Evolutionary conservation across 2,797 vertebrate species (phyloP).

Genomic region (Schizopygopsis malacanthus): DNA sequence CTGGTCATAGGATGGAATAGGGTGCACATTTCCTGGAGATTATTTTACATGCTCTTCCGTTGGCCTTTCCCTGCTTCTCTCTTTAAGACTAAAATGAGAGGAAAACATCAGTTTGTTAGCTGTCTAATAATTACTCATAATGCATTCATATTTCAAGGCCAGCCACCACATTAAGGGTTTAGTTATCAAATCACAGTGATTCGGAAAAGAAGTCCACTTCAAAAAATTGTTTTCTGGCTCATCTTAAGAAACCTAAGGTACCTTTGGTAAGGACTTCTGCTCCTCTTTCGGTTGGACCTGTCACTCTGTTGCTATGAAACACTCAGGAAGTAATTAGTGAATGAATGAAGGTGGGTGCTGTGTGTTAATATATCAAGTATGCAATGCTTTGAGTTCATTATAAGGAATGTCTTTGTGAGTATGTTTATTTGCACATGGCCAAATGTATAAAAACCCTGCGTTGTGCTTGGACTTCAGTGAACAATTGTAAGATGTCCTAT

Average conservation of each 20-base stretch:
- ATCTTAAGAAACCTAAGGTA: background rate
- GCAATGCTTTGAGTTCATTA: constrained; percentile 7
- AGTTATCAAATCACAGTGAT: background rate
- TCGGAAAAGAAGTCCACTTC: background rate
- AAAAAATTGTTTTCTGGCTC: background rate
- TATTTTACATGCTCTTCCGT: background rate
- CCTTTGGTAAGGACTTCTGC: background rate
- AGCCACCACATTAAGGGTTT: background rate
- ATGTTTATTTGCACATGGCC: constrained; percentile 42
- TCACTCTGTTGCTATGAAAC: constrained; percentile 43
- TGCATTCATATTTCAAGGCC: background rate
- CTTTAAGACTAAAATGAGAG: background rate
- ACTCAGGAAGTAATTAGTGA: constrained; percentile 56
- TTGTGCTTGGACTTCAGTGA: constrained; percentile 4
- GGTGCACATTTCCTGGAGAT: background rate
- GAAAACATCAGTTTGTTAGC: background rate
- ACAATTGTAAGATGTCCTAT: constrained; percentile 55
- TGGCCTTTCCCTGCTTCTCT: background rate
- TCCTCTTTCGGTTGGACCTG: background rate
- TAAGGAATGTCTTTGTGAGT: constrained; percentile 48
- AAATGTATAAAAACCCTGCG: constrained; percentile 50
- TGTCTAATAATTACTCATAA: background rate
- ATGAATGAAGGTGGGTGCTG: constrained; percentile 30
- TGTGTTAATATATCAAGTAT: constrained; percentile 31
- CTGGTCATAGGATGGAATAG: background rate